Conservation (phyloP, 2,113 vertebrate species). For the Setophaga kirtlandii region DNA sequence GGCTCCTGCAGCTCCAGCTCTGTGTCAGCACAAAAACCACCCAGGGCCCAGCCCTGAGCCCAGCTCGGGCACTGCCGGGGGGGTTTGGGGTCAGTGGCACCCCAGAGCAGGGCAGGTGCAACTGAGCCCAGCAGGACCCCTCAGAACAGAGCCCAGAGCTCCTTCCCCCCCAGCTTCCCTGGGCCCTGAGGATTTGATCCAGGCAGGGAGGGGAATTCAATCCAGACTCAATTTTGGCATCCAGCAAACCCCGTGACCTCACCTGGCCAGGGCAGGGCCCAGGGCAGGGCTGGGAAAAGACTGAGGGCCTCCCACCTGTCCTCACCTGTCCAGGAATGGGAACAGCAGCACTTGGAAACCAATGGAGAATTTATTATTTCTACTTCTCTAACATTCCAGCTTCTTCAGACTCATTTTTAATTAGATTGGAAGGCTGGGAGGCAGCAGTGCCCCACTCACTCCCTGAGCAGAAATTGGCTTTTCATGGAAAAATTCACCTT, state of each 20-base stretch:
- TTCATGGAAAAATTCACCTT: not conserved
- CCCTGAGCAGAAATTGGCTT: not conserved
- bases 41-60: not conserved
- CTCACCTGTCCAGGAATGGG: not conserved
- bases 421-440: not conserved
- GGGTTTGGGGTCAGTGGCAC: not conserved
- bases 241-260: not conserved
- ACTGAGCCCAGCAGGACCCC: not conserved
- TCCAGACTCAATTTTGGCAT: not conserved
- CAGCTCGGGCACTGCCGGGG: accelerated
- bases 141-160: not conserved
- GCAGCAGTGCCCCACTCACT: not conserved
- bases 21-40: not conserved
- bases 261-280: not conserved
- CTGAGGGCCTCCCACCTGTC: not conserved
- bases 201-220: not conserved
- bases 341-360: not conserved
- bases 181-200: accelerated
- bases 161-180: accelerated
- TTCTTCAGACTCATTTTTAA: not conserved
- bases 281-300: not conserved
- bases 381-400: not conserved
- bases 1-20: not conserved
- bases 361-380: not conserved
- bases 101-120: not conserved